A percentile compares a stretch with the other conserved stretches of the same genome.
Conservation (phyloP, 37 sponge, comb jelly and placozoan genomes). For the Tethya wilhelma region DNA sequence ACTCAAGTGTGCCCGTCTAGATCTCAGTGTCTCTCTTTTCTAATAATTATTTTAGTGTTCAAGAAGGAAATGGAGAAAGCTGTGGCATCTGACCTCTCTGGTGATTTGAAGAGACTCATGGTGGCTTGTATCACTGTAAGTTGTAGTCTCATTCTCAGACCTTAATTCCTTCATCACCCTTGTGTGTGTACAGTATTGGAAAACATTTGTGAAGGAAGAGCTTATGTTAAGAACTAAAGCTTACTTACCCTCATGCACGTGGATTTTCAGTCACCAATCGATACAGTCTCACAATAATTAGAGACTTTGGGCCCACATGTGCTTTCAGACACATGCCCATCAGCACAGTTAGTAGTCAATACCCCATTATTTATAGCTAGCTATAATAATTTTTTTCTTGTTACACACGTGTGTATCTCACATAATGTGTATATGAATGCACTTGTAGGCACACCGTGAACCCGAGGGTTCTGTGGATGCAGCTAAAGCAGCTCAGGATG, state of each 20-base stretch:
- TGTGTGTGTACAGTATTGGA: too few species aligned
- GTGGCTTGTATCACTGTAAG: conserved; percentile 68
- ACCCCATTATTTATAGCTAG: background rate
- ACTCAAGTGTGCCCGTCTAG: background rate
- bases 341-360: background rate
- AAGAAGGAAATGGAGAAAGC: conserved; percentile 63
- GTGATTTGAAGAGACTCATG: conserved; percentile 79
- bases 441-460: conserved; percentile 57
- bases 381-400: background rate
- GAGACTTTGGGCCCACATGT: too few species aligned
- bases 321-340: too few species aligned
- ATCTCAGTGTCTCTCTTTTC: background rate
- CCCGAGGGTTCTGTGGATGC: conserved; percentile 41
- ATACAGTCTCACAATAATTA: too few species aligned
- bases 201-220: too few species aligned
- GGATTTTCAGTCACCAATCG: too few species aligned
- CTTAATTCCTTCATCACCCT: background rate
- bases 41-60: conserved; percentile 27
- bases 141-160: background rate
- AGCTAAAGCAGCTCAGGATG: conserved; percentile 63
- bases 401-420: too few species aligned
- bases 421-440: too few species aligned
- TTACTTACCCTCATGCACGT: too few species aligned
- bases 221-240: too few species aligned
- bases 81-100: conserved; percentile 69